Evolutionary conservation across 2,888 invertebrate species (phyloP).

Genomic region (Lordiphosa andalusiaca): DNA sequence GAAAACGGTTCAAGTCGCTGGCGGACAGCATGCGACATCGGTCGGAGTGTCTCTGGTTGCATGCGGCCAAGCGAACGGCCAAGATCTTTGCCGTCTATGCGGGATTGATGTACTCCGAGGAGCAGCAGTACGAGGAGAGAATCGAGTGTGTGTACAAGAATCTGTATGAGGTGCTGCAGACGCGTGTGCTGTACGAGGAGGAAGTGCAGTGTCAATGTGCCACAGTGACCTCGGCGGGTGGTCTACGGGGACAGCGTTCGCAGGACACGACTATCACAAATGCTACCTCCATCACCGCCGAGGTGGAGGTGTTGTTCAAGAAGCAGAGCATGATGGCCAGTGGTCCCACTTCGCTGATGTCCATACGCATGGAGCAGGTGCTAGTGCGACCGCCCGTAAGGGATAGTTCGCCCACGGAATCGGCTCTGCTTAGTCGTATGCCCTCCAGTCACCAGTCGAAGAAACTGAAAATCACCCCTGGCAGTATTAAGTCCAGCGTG

Average conservation of each 20-base stretch:
- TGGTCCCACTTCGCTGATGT: slow-evolving; percentile 14
- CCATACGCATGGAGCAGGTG: slow-evolving; percentile 3
- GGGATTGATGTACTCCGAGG: slow-evolving; percentile 61
- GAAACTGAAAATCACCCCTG: background rate
- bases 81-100: slow-evolving; percentile 60
- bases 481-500: background rate
- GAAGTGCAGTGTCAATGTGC: slow-evolving; percentile 24
- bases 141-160: slow-evolving; percentile 63
- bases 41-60: slow-evolving; percentile 69
- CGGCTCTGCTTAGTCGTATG: background rate
- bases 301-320: slow-evolving; percentile 37
- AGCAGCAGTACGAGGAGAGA: slow-evolving; percentile 49
- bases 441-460: slow-evolving; percentile 6
- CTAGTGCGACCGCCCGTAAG: too few relatives aligned
- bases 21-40: slow-evolving; percentile 42
- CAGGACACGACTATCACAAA: background rate
- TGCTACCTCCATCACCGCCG: background rate
- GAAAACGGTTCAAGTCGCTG: slow-evolving; percentile 36
- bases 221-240: too few relatives aligned
- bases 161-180: slow-evolving; percentile 47
- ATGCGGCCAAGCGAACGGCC: slow-evolving; percentile 70
- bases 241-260: rapidly evolving
- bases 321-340: slow-evolving; percentile 7
- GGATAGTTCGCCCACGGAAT: background rate
- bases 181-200: slow-evolving; percentile 41